Evolutionary conservation across 2,113 vertebrate genomes (phyloP), one percentile per base, ranked within the genome.

Genomic region (Pogona vitticeps): DNA sequence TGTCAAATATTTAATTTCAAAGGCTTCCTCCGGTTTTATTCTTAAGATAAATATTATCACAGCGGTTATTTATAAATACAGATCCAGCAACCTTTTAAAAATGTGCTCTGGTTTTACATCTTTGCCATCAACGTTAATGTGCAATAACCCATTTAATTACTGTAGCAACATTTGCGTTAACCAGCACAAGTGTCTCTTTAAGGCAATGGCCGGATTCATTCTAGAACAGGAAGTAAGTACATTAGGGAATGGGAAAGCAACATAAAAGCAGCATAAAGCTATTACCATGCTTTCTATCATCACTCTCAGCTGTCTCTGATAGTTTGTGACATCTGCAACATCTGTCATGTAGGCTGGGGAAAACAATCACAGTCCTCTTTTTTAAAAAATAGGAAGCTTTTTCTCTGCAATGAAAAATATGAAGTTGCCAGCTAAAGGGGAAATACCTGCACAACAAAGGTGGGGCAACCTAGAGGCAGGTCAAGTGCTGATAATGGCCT

Each of bases 241-340:
- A 89, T 80, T 83, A 86, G 94, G 91, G 91, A 92, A 42, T 20
- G 7, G 67, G 83, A 87, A 52, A 92, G 84, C 85, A 88, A 77
- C 89, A 85, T 67, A 87, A 93, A 93, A 95, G 91, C 76, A 89
- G 68, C 92, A 91, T 36, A 90, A 90, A 92, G 56, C 10, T 83
- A 80, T 84, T 86, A 72, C 2, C 88, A 80, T 0, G 0, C 88
- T 92, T 90, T 91, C 92, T 93, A 87, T 91, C 94, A 92, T 90
- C 56, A 82, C 92, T 92, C 91, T 95, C 94, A 94, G 93, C 94
- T 94, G 93, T 87, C 91, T 93, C 88, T 94, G 94, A 91, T 87
- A 95, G 90, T 75, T 91, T 76, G 84, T 89, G 95, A 95, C 92
- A 88, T 68, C 92, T 91, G 94, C 89, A 95, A 95, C 92, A 88